Percentiles rank a stretch among this genome's conserved stretches.
Conservation (phyloP, 2,888 invertebrate species). For the Zelleria hepariella region DNA sequence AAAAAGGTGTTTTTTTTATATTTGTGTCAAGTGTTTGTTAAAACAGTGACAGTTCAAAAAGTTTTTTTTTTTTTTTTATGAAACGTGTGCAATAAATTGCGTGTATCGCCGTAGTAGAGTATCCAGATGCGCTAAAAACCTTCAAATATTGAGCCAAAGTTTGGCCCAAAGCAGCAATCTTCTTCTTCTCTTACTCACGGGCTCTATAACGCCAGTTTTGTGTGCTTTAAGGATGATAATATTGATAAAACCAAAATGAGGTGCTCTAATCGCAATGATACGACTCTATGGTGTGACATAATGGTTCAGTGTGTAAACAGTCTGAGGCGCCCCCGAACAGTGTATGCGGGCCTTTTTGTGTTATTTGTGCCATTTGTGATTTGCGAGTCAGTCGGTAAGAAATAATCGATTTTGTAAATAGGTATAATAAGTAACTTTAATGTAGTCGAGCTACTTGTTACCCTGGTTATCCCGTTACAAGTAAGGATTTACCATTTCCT, state of each 20-base stretch:
- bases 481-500: too few species aligned
- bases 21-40: neutral
- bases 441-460: too few species aligned
- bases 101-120: too few species aligned
- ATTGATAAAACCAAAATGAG: conserved; percentile 28
- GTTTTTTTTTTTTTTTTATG: neutral
- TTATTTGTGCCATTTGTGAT: conserved; percentile 44
- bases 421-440: too few species aligned
- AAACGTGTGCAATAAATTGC: neutral
- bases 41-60: neutral
- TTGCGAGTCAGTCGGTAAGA: conserved; percentile 39
- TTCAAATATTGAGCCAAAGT: too few species aligned
- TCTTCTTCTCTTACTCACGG: too few species aligned
- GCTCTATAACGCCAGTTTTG: too few species aligned
- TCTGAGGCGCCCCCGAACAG: conserved; percentile 23
- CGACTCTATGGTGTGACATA: conserved; percentile 24
- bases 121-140: too few species aligned
- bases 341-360: conserved; percentile 53
- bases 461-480: too few species aligned
- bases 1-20: too few species aligned
- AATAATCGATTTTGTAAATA: neutral
- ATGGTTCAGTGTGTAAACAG: conserved; percentile 31
- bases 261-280: conserved; percentile 20
- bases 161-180: too few species aligned
- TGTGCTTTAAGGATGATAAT: too few species aligned